Conservation (phyloP, 2,797 vertebrate species). For the Takifugu rubripes region DNA sequence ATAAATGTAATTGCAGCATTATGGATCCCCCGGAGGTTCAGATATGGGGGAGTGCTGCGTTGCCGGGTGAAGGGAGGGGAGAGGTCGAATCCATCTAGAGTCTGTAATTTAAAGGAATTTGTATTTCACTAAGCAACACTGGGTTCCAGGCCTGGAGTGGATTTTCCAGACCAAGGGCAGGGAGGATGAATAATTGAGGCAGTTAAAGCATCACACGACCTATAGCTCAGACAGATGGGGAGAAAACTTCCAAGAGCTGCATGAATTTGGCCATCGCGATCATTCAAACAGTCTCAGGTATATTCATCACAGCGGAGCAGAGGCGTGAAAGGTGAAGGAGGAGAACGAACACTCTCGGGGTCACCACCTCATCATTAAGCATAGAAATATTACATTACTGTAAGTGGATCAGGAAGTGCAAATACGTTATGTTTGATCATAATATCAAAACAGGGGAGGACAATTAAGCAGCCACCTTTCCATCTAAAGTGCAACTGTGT, state of each 20-base stretch:
- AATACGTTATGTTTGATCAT: too few relatives aligned
- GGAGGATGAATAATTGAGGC: constrained; percentile 71
- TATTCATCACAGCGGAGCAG: constrained; percentile 49
- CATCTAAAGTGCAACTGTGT: too few relatives aligned
- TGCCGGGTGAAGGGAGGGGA: constrained; percentile 9
- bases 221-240: constrained; percentile 58
- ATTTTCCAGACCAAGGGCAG: constrained; percentile 53
- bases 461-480: too few relatives aligned
- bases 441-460: too few relatives aligned
- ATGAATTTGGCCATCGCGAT: constrained; percentile 57
- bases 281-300: constrained; percentile 49
- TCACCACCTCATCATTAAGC: too few relatives aligned
- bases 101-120: constrained; percentile 63
- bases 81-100: constrained; percentile 54
- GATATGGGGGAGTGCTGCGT: constrained; percentile 43
- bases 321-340: constrained; percentile 17
- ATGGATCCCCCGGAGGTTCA: constrained; percentile 52
- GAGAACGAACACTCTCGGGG: constrained; percentile 6
- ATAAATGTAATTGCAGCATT: constrained; percentile 73
- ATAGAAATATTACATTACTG: too few relatives aligned
- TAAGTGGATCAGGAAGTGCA: too few relatives aligned
- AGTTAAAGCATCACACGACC: constrained; percentile 64
- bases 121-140: constrained; percentile 48
- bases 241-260: constrained; percentile 50
- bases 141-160: constrained; percentile 41